phyloP scores from a whole-genome alignment of 2,797 vertebrate species.

The Poecilia velifera region DNA sequence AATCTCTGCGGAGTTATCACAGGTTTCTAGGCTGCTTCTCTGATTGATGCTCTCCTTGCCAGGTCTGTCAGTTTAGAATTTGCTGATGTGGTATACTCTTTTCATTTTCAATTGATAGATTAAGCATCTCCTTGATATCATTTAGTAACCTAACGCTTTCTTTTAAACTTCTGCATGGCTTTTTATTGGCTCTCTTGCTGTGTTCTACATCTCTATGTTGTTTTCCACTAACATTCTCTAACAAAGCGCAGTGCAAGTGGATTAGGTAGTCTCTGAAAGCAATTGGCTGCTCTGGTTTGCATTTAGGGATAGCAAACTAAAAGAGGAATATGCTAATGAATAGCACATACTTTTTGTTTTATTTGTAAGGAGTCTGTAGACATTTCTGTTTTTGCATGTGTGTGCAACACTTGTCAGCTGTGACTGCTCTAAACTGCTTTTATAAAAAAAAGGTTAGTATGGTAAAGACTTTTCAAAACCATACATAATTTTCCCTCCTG shows the following conservation, averaged over 20 bases:
- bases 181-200: not conserved
- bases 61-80: slow-evolving; percentile 4
- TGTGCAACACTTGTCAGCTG: too few relatives aligned
- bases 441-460: too few relatives aligned
- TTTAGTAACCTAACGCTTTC: not conserved
- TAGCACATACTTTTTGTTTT: not conserved
- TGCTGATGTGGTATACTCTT: slow-evolving; percentile 6
- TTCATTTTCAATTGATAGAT: slow-evolving; percentile 3
- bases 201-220: not conserved
- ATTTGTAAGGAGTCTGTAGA: not conserved
- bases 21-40: not conserved
- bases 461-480: not conserved
- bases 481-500: not conserved
- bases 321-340: not conserved
- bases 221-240: not conserved
- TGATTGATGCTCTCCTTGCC: not conserved
- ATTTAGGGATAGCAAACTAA: not conserved
- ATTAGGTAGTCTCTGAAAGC: not conserved
- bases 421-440: too few relatives aligned
- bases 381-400: too few relatives aligned
- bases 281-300: not conserved
- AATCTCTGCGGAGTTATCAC: not conserved
- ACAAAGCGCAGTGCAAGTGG: not conserved
- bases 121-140: not conserved
- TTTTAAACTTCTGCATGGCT: not conserved